These are phyloP conservation scores for Meleagris gallopavo DNA, from an alignment of 2,113 vertebrate species.

Conservation along the genomic window DNA sequence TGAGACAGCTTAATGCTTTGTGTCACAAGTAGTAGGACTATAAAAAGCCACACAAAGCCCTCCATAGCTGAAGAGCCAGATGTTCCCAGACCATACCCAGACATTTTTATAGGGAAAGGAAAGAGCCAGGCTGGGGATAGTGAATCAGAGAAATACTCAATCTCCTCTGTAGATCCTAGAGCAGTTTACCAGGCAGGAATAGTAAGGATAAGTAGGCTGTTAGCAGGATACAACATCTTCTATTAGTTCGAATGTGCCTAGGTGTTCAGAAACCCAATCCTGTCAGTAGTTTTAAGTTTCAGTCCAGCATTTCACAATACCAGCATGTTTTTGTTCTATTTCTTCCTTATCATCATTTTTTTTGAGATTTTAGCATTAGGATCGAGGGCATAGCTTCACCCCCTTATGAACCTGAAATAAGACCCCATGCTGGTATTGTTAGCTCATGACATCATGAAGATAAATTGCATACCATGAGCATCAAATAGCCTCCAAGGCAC, in stretches of 20 bases:
- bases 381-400: not conserved
- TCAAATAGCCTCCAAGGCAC: not conserved
- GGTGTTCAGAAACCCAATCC: not conserved
- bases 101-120: not conserved
- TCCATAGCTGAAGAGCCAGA: not conserved
- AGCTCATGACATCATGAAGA: not conserved
- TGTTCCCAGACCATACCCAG: not conserved
- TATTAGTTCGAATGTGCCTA: not conserved
- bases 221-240: not conserved
- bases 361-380: not conserved
- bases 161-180: not conserved
- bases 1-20: slow-evolving; percentile 26
- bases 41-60: not conserved
- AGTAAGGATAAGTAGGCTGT: not conserved
- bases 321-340: not conserved
- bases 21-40: not conserved
- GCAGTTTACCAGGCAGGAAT: not conserved
- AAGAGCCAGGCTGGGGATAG: not conserved
- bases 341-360: not conserved
- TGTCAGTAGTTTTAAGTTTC: not conserved
- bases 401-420: not conserved
- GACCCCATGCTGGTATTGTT: rapidly evolving
- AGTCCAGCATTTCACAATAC: not conserved
- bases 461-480: not conserved
- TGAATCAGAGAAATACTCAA: not conserved